Evolutionary conservation across 1,140 invertebrate genomes (phyloP).

Genomic region (Nylanderia fulva): DNA sequence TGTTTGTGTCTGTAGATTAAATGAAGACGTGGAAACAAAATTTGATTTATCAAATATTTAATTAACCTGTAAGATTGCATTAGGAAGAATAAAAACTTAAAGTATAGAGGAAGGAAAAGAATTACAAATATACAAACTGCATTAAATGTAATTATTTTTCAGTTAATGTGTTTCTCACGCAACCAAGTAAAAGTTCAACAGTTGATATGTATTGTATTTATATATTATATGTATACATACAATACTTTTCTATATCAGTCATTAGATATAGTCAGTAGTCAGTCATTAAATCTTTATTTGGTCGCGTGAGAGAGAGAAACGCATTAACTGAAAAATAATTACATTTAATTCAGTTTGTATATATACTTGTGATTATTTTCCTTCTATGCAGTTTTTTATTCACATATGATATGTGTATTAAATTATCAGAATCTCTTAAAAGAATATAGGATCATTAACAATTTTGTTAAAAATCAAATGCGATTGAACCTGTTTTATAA

Average conservation of each 20-base stretch:
- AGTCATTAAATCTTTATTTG: conserved; percentile 45
- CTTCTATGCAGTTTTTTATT: no score
- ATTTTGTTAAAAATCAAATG: no score
- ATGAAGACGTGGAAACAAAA: not conserved
- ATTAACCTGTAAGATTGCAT: not conserved
- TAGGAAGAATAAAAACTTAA: not conserved
- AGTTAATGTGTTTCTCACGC: conserved; percentile 42
- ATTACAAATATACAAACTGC: conserved; percentile 36
- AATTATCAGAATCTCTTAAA: no score
- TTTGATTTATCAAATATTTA: conserved; percentile 33
- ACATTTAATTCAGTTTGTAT: conserved; percentile 35
- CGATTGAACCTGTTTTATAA: no score
- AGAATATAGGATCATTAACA: no score
- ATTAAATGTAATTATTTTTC: conserved; percentile 18
- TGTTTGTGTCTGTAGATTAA: not conserved
- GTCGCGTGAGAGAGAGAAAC: conserved; percentile 44
- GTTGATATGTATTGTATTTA: no score
- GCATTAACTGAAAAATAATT: conserved; percentile 20
- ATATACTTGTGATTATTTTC: conserved; percentile 26
- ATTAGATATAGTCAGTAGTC: no score
- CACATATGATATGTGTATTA: no score
- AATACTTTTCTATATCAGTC: no score
- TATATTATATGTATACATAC: no score
- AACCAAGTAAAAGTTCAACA: conserved; percentile 44
- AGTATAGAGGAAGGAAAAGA: not conserved